phyloP scores from a whole-genome alignment of 1,140 invertebrate genomes.

The Popillia japonica region DNA sequence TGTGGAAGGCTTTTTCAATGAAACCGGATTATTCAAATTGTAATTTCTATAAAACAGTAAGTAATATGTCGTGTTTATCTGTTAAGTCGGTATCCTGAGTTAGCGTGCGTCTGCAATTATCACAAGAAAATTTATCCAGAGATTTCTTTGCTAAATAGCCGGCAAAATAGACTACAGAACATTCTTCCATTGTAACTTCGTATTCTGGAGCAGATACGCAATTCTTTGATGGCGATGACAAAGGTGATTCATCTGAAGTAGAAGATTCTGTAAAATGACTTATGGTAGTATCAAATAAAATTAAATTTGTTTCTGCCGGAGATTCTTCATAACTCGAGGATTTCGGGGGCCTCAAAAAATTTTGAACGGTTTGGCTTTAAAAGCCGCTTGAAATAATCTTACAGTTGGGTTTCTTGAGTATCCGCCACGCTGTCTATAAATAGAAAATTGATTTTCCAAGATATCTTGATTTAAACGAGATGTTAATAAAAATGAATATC shows the following conservation, averaged over 20 bases:
- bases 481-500: slow-evolving; percentile 43
- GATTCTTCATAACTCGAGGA: slow-evolving; percentile 31
- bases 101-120: too few relatives aligned
- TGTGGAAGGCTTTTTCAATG: too few relatives aligned
- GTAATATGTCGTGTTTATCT: too few relatives aligned
- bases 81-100: too few relatives aligned
- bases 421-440: slow-evolving; percentile 45
- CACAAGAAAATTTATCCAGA: background rate
- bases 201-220: too few relatives aligned
- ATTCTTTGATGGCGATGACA: background rate
- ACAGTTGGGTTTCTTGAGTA: slow-evolving; percentile 45
- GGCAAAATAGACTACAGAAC: background rate
- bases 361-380: slow-evolving; percentile 43
- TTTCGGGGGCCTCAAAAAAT: slow-evolving; percentile 43
- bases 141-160: background rate
- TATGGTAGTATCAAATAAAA: too few relatives aligned
- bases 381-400: slow-evolving; percentile 43
- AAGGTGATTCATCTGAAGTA: too few relatives aligned
- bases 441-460: slow-evolving; percentile 51
- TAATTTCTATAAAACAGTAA: too few relatives aligned
- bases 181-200: background rate
- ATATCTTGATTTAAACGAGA: slow-evolving; percentile 48
- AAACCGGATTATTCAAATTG: too few relatives aligned
- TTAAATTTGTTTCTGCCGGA: too few relatives aligned
- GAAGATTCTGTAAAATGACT: too few relatives aligned